Evolutionary conservation across 2,797 vertebrate species (phyloP), one percentile per base, ranked within the genome.

Genomic region (Tokudaia muenninki): DNA sequence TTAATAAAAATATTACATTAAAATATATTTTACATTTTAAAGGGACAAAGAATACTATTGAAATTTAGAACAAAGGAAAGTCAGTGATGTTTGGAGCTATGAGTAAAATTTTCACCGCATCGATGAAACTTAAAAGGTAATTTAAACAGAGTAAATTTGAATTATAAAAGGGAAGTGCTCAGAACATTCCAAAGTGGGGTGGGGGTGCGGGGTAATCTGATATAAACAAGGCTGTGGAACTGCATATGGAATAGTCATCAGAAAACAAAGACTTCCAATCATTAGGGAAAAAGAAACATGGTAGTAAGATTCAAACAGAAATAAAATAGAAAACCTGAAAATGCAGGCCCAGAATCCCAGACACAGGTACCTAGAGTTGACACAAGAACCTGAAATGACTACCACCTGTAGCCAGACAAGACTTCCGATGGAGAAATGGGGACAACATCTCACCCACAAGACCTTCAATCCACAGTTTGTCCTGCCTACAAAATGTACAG

Each of bases 231-330:
- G 34, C 92, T 24, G 5, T 94, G 26, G 80, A 75, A 78, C 59
- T 63, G 94, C 34, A n/a, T 82, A 92, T 89, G 91, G 87, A 96
- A 90, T 83, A 95, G 52, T 92, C 91, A 95, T 97, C 67, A 97
- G 87, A 77, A 94, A 91, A 95, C 52, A 95, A 90, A 87, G 61
- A 63, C 94, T 65, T 95, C n/a, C 63, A 91, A 41, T 83, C 44
- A 79, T 63, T 81, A 92, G 19, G 63, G 75, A 95, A 81, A 86
- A 92, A 94, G 55, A 44, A 95, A 61, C 37, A 82, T 19, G 47
- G 67, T 19, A 95, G 50, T 55, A 89, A 57, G 82, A 93, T 72
- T 84, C 87, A 94, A 96, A 92, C 13, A 78, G 37, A 63, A 90
- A 94, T 31, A 41, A 90, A 75, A 55, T 61, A 79, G 67, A 94